Evolutionary conservation across 2,113 vertebrate genomes (phyloP), one percentile per base, ranked within the genome.

Genomic region (Electrona antarctica): DNA sequence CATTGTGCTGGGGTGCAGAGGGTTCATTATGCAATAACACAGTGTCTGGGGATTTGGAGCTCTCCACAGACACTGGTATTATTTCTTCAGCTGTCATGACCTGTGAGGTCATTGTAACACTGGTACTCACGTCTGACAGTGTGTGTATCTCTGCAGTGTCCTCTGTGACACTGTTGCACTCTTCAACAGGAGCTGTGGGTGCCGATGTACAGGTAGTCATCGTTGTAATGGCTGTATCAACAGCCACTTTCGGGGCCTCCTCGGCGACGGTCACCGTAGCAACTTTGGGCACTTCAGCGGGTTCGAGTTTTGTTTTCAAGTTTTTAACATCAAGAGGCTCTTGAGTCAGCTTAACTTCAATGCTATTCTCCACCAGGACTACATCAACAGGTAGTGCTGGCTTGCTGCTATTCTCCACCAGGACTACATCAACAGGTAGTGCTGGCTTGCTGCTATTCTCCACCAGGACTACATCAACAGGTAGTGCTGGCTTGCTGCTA

Each of bases 191-290:
- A 9, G 3, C 15, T 13, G 21, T 2, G 49, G 79, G 7, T 56
- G 50, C 55, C 63, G 74, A 41, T 41, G 3, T 41, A 2, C 33
- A 21, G 7, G 69, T 12, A 76, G 47, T 59, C 2, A 21, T 55
- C 48, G 60, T 77, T 12, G 0, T 64, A 14, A 67, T 50, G 4
- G 56, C 51, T 21, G 67, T 77, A 69, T 64, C 66, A 67, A 77
- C 72, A 60, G 74, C 57, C 76, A 56, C 13, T 69, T 55, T 6
- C 61, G 78, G 66, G 33, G 79, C 69, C 14, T 77, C 64, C 61
- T 48, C 14, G 21, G 14, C 15, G n/a, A 60, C 11, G 11, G 21
- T 21, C 64, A 59, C 28, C 7, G 48, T 60, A 56, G 9, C 60
- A n/a, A 47, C 45, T 59, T 79, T 60, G 45, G 65, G 12, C 0